Conservation (phyloP, 2,797 vertebrate species). For the Tamandua tetradactyla region DNA sequence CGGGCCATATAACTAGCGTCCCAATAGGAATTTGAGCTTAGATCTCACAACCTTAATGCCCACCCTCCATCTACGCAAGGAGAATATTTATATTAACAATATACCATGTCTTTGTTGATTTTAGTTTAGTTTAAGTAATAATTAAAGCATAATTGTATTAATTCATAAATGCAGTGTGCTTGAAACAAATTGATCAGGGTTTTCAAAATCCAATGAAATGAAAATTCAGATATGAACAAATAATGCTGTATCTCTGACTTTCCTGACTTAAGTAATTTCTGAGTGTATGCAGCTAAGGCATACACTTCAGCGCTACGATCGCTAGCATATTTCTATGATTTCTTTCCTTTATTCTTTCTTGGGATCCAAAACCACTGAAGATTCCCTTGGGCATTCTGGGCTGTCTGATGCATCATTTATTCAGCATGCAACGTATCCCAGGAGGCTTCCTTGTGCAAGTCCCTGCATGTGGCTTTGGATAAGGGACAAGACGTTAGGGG, state of each 20-base stretch:
- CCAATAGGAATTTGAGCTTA: background rate
- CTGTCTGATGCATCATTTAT: too few relatives aligned
- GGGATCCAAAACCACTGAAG: background rate
- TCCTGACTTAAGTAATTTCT: background rate
- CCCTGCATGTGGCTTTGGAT: accelerated
- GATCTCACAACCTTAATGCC: background rate
- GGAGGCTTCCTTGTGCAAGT: accelerated
- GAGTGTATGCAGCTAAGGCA: too few relatives aligned
- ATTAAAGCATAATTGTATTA: background rate
- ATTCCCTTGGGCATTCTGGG: background rate
- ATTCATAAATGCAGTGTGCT: background rate
- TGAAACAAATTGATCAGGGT: background rate
- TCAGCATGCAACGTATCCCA: accelerated
- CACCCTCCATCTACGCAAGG: background rate
- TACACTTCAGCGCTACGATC: accelerated
- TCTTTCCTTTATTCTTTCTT: background rate
- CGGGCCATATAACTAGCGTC: background rate
- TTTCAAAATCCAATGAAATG: background rate
- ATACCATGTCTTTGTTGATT: background rate
- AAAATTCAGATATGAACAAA: background rate
- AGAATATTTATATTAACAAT: background rate
- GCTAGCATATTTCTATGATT: too few relatives aligned
- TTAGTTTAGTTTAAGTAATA: background rate
- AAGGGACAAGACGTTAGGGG: accelerated
- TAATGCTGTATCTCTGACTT: accelerated